These are phyloP conservation scores for Solenopsis invicta DNA, from an alignment of 1,140 invertebrate species.

Conservation along the genomic window DNA sequence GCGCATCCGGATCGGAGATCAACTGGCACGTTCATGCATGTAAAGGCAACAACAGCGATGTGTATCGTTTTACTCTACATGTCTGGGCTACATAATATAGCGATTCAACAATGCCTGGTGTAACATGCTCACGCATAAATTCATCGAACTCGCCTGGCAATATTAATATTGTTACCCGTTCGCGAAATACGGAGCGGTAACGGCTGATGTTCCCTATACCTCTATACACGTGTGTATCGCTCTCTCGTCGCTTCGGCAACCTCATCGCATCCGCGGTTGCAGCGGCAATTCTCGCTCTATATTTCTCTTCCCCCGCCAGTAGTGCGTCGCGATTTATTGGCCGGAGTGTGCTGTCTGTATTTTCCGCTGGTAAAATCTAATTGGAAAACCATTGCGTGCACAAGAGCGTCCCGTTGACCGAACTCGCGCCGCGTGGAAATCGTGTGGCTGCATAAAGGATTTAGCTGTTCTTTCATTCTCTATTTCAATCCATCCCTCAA, in stretches of 20 bases:
- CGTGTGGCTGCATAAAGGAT: slow-evolving; percentile 34
- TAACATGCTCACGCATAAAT: slow-evolving; percentile 67
- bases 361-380: slow-evolving; percentile 80
- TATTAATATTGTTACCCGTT: slow-evolving; percentile 79
- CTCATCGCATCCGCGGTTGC: slow-evolving; percentile 13
- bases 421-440: slow-evolving; percentile 1
- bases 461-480: slow-evolving; percentile 37
- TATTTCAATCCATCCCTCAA: neutral
- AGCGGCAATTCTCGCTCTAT: slow-evolving; percentile 29
- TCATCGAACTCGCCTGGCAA: slow-evolving; percentile 66
- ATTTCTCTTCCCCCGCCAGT: slow-evolving; percentile 25
- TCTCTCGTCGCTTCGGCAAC: slow-evolving; percentile 16
- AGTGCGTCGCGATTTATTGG: slow-evolving; percentile 77
- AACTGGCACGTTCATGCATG: slow-evolving; percentile 31
- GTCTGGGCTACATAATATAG: slow-evolving; percentile 50
- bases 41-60: slow-evolving; percentile 27
- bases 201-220: slow-evolving; percentile 12
- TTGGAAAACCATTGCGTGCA: slow-evolving; percentile 81
- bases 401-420: slow-evolving; percentile 22
- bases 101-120: slow-evolving; percentile 60
- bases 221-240: neutral
- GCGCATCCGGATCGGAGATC: slow-evolving; percentile 37
- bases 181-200: slow-evolving; percentile 70
- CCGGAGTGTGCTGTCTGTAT: slow-evolving; percentile 71
- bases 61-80: slow-evolving; percentile 57